Conservation (phyloP, 2,797 vertebrate genomes). For the Florisuga fusca region DNA sequence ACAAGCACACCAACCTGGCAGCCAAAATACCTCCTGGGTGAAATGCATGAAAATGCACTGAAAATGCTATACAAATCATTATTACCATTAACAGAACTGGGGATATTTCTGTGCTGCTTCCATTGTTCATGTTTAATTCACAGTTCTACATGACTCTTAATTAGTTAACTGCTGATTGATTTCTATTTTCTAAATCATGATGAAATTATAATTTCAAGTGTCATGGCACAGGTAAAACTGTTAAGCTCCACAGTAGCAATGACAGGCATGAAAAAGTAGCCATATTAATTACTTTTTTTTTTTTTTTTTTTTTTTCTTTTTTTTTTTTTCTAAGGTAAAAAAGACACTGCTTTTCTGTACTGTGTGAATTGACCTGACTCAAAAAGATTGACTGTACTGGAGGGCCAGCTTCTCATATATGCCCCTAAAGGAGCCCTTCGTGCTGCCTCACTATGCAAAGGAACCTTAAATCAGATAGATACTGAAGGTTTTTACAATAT, state of each 20-base stretch:
- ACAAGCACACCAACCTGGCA: neutral
- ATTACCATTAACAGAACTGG: neutral
- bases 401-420: neutral
- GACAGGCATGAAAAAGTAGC: neutral
- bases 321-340: too few relatives aligned
- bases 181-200: neutral
- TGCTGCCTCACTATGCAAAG: neutral
- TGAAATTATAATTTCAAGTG: neutral
- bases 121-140: neutral
- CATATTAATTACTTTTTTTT: neutral
- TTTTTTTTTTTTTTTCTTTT: too few relatives aligned
- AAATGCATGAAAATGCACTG: neutral
- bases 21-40: neutral
- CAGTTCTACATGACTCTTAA: neutral
- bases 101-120: neutral
- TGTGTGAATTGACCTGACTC: neutral
- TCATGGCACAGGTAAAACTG: neutral
- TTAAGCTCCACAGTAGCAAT: neutral
- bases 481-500: neutral
- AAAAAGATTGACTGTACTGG: neutral
- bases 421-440: neutral
- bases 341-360: neutral
- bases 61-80: neutral
- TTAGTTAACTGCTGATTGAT: neutral
- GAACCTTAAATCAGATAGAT: neutral